Base-by-base conservation (phyloP, 2,797 vertebrate species). In the Valencia hispanica region DNA sequence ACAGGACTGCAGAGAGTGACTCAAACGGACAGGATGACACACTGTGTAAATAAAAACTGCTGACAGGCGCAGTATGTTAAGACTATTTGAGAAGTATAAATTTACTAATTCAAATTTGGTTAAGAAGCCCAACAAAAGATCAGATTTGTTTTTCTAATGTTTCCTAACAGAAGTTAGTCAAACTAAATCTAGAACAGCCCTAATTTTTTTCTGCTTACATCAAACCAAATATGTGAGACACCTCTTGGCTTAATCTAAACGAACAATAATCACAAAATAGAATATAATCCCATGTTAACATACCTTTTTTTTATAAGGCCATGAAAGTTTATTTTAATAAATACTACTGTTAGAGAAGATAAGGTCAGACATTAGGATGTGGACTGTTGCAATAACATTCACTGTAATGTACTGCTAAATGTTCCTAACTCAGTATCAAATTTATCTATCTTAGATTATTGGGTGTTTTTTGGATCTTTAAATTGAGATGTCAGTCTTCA, bases 1-100 rank as follows among this genome's bases (percentile, higher is more conserved):
- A 79, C 1, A 2, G 68, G 5, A 45, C 66, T 48, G 32, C 6
- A 53, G 48, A 10, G 74, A 12, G 15, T 76, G 74, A 84, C 20
- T 84, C 22, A 79, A 27, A 51, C 15, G 22, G 6, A 59, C 34
- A 34, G 41, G 9, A 17, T 14, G 72, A 72, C 39, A 65, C 69
- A 59, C 27, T 25, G 70, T 11, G 41, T 47, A 45, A 51, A 65
- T 5, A 74, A 68, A 68, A 68, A 41, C 36, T 68, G 36, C n/a
- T 27, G 41, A 6, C 25, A 59, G 36, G 30, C 25, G 0, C 15
- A 55, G 22, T 18, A 43, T 12, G 18, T 68, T 4, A n/a, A n/a
- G 22, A 20, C n/a, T 18, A 18, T n/a, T n/a, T 39, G 39, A 25
- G 25, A 51, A 61, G 47, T 18, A 36, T 20, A 50, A 9, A 39